Base-by-base conservation (phyloP, 1,140 invertebrate genomes). In the Drosophila takahashii region DNA sequence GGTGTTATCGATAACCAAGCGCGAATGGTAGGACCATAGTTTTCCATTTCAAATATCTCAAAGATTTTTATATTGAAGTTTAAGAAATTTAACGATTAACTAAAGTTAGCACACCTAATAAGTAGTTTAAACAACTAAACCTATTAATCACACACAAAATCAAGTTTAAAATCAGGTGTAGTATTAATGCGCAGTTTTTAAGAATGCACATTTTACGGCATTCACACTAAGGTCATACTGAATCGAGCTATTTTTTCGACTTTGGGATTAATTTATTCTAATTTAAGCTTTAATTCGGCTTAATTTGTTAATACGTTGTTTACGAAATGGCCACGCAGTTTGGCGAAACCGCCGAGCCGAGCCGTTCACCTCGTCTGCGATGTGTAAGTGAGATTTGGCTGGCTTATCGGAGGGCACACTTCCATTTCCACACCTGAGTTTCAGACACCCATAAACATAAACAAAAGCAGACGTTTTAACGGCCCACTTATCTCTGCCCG, bases 201-300 rank as follows among this genome's bases (percentile, higher is more conserved):
- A 4, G 9, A 1, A 15, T n/a, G 3, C 5, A 27, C 27, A 16
- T 51, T 37, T 52, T 37, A n/a, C 36, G 10, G 11, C 32, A 36
- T 22, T 37, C 32, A n/a, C 29, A 22, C 4, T 15, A 6, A 32
- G 59, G 48, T 34, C 59, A 62, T 42, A 53, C 50, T 62, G 15
- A 10, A 18, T 47, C 39, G 29, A 39, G 39, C 41, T 42, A 54
- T 22, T 34, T 16, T 50, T 47, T 44, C 56, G 73, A 70, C 77
- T 74, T 62, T 74, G 69, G 34, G 66, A 70, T 81, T 67, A 67
- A 67, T 67, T 65, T 65, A 67, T 67, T 65, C 36, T 67, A 79
- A 86, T 79, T 71, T 81, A 87, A 52, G 4, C 45, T 65, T 52
- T 65, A 65, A 86, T 67, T 71, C 76, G 71, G 62, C 77, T 83